Evolutionary conservation across 2,888 invertebrate genomes (phyloP).

Genomic region (Acheta domesticus): DNA sequence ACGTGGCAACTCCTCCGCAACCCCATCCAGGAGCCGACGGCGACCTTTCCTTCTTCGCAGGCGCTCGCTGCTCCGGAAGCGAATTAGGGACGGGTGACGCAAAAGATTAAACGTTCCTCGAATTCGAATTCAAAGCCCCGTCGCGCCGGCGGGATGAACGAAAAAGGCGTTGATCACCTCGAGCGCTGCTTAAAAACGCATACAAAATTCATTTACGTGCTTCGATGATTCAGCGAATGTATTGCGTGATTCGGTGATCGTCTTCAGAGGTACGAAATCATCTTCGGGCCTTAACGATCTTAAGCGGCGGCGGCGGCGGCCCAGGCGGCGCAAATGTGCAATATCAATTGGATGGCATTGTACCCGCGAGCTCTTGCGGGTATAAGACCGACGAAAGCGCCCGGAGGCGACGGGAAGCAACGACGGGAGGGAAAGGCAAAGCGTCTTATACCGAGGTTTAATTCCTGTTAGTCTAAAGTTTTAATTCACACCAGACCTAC

Average conservation of each 20-base stretch:
- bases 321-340: neutral
- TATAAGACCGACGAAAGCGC: too few relatives aligned
- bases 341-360: conserved; percentile 31
- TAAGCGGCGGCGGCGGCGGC: too few relatives aligned
- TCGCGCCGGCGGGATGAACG: neutral
- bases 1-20: too few relatives aligned
- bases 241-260: conserved; percentile 6
- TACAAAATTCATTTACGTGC: neutral
- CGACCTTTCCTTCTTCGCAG: too few relatives aligned
- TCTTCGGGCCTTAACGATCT: conserved; percentile 11
- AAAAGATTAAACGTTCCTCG: neutral
- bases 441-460: conserved; percentile 43
- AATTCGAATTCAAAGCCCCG: neutral
- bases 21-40: too few relatives aligned
- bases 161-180: neutral
- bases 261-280: conserved; percentile 18
- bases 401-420: neutral
- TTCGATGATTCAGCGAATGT: neutral
- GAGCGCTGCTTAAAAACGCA: conserved; percentile 10
- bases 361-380: conserved; percentile 26
- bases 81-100: conserved; percentile 18
- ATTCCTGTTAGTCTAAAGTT: conserved; percentile 61
- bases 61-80: neutral
- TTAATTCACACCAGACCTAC: conserved; percentile 55
- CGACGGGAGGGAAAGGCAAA: conserved; percentile 26